Conservation (phyloP, 30 jellyfish, hydroid and myxozoan species). For the Chrysaora quinquecirrha region DNA sequence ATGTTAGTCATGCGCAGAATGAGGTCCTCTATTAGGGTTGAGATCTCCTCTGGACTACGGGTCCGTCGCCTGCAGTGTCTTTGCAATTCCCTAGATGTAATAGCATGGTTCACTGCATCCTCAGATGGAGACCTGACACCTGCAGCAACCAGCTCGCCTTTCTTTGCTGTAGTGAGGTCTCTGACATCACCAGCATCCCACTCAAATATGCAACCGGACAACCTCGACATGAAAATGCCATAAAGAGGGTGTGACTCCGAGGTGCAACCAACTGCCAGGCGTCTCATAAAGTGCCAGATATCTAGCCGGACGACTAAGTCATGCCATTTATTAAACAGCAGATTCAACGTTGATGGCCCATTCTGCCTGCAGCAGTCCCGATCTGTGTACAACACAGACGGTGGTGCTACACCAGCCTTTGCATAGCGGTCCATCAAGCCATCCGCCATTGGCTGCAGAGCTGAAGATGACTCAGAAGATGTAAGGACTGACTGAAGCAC, state of each 20-base stretch:
- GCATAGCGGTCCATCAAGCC: conserved; percentile 53
- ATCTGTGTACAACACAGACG: conserved; percentile 59
- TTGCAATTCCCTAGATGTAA: conserved; percentile 20
- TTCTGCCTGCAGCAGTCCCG: conserved; percentile 59
- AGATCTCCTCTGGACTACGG: conserved; percentile 15
- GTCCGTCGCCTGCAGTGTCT: conserved; percentile 63
- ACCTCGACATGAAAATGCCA: conserved; percentile 36
- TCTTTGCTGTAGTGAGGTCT: conserved; percentile 35
- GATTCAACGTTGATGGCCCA: conserved; percentile 18
- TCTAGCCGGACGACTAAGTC: conserved; percentile 28
- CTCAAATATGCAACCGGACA: conserved; percentile 40
- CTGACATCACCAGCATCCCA: conserved; percentile 45
- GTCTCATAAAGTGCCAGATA: conserved; percentile 47
- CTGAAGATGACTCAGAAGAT: conserved; percentile 14
- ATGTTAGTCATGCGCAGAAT: conserved; percentile 13
- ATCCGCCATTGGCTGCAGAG: conserved; percentile 47
- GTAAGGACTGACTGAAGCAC: conserved; percentile 36
- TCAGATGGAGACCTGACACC: conserved; percentile 30
- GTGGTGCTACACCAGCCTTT: conserved; percentile 25
- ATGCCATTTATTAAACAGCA: conserved; percentile 10
- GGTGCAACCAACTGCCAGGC: conserved; percentile 38
- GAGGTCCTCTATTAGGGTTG: conserved; percentile 30
- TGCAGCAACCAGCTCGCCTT: conserved; percentile 38
- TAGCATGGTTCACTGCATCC: conserved; percentile 22
- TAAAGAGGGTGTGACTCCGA: conserved; percentile 49